Evolutionary conservation across 2,888 invertebrate species (phyloP).

Genomic region (Acutogordius australiensis): DNA sequence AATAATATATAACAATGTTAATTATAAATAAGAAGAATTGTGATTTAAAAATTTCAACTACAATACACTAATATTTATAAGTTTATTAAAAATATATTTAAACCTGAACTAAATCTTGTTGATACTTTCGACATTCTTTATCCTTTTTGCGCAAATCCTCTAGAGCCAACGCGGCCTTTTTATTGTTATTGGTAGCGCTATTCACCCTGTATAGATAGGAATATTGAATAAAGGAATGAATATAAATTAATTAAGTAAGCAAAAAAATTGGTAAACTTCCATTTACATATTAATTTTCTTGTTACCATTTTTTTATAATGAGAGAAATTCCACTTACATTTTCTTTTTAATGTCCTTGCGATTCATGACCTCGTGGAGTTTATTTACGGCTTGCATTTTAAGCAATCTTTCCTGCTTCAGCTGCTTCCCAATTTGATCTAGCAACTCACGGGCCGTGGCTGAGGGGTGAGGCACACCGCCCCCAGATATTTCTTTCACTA

Average conservation of each 20-base stretch:
- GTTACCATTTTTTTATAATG: no score
- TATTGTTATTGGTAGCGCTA: not conserved
- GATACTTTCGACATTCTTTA: slow-evolving; percentile 67
- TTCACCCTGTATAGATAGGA: no score
- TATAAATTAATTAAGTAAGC: no score
- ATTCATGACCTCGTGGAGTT: slow-evolving; percentile 83
- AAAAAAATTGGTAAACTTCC: no score
- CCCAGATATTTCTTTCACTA: slow-evolving; percentile 36
- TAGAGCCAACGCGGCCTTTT: slow-evolving; percentile 16
- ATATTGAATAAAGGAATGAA: no score
- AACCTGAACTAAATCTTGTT: slow-evolving; percentile 57
- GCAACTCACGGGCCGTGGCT: not conserved
- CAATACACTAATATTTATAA: no score
- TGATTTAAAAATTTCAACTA: no score
- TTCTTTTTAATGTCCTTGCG: slow-evolving; percentile 46
- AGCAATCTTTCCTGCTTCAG: slow-evolving; percentile 23
- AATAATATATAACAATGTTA: no score
- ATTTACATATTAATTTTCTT: no score
- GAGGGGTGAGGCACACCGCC: not conserved
- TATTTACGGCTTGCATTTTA: slow-evolving; percentile 77
- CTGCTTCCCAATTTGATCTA: slow-evolving; percentile 6
- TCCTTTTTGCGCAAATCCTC: slow-evolving; percentile 57
- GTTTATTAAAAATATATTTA: no score
- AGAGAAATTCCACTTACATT: no score
- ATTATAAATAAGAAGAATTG: no score